A percentile compares a stretch with the other conserved stretches of the same genome.
These are phyloP conservation scores for Bombus balteatus DNA, from an alignment of 1,140 invertebrate species.

Conservation along the genomic window DNA sequence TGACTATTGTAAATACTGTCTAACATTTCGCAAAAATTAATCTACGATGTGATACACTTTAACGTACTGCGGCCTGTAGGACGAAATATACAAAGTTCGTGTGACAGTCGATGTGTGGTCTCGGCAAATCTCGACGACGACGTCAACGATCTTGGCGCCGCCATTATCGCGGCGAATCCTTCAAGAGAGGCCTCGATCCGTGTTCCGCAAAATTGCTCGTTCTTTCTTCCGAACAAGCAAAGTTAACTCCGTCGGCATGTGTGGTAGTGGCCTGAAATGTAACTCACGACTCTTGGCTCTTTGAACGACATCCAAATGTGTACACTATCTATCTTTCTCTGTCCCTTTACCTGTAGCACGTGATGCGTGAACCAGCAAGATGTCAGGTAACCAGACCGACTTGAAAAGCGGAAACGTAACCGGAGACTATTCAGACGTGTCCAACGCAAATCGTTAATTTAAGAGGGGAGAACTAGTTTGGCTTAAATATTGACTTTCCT, in stretches of 20 bases:
- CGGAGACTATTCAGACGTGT: constrained; percentile 56
- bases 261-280: background rate
- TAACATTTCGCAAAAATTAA: too few species aligned
- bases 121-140: background rate
- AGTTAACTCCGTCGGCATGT: background rate
- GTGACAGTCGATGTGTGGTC: background rate
- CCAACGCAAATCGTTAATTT: constrained; percentile 68
- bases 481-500: constrained; percentile 67
- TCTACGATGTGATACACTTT: too few species aligned
- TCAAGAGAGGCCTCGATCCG: background rate
- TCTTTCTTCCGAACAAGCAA: background rate
- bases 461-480: constrained; percentile 62
- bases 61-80: too few species aligned
- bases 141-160: too few species aligned
- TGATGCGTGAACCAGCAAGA: constrained; percentile 31
- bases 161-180: background rate
- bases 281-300: constrained; percentile 6
- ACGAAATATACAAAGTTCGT: too few species aligned
- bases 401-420: constrained; percentile 47
- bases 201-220: constrained; percentile 4
- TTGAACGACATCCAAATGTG: background rate
- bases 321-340: background rate
- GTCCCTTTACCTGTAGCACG: background rate
- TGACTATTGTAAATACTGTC: too few species aligned
- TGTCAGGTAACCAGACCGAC: constrained; percentile 27